Conservation (phyloP, 2,888 invertebrate species). For the Micoletzkya japonica region DNA sequence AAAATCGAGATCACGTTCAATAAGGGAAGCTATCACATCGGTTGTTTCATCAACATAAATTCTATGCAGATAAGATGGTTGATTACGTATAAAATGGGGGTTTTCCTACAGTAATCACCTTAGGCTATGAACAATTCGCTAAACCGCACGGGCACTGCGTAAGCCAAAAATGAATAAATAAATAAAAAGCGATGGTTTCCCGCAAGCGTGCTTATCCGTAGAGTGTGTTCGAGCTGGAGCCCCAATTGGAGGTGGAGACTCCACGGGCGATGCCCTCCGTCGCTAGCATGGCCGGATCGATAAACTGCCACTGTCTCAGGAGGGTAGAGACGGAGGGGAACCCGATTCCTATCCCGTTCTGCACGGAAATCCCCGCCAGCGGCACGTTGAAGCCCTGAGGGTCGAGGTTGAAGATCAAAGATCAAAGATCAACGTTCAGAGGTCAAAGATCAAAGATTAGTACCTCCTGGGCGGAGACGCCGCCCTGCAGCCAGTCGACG, state of each 20-base stretch:
- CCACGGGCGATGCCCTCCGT: neutral
- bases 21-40: no score
- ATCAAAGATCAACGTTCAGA: neutral
- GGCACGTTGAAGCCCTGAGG: conserved; percentile 50
- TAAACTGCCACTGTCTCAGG: conserved; percentile 31
- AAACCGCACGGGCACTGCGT: no score
- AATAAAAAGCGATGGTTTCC: no score
- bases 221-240: conserved; percentile 12
- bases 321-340: conserved; percentile 53
- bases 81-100: no score
- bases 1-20: no score
- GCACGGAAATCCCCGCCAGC: conserved; percentile 54
- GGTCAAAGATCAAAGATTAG: no score
- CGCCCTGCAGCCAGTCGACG: conserved; percentile 58
- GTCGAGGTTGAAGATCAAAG: neutral
- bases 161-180: no score
- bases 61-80: no score
- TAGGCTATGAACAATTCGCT: no score
- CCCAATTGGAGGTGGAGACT: conserved; percentile 7
- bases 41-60: no score
- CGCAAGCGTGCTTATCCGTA: no score
- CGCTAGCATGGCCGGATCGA: conserved; percentile 16
- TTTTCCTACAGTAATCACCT: no score
- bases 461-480: conserved; percentile 48
- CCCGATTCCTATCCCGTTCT: conserved; percentile 50